Evolutionary conservation across 2,797 vertebrate genomes (phyloP).

Genomic region (Argentina silus): DNA sequence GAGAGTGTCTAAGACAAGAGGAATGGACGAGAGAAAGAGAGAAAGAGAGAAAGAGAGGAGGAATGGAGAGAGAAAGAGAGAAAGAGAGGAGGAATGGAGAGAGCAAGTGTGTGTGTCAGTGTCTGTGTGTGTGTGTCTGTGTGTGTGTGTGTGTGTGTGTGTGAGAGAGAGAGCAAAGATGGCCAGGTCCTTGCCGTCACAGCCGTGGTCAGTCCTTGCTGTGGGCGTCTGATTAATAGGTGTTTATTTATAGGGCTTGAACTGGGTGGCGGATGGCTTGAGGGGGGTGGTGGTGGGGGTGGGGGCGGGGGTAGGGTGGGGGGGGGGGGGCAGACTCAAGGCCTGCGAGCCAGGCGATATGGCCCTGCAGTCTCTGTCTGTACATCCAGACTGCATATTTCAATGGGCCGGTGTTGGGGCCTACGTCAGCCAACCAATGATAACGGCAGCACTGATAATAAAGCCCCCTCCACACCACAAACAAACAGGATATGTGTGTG

Average conservation of each 20-base stretch:
- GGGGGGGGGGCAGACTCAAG: conserved; percentile 62
- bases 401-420: conserved; percentile 64
- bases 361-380: conserved; percentile 51
- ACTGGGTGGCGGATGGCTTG: conserved; percentile 57
- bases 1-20: conserved; percentile 66
- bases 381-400: conserved; percentile 72
- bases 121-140: too few species aligned
- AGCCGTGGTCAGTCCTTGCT: conserved; percentile 70
- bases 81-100: conserved; percentile 64
- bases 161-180: conserved; percentile 62
- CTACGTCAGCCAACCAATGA: conserved; percentile 63
- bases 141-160: conserved; percentile 45
- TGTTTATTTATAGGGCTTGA: conserved; percentile 86
- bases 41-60: conserved; percentile 63
- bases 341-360: conserved; percentile 75
- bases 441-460: conserved; percentile 59
- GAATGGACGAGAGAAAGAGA: conserved; percentile 48
- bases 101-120: conserved; percentile 25
- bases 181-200: conserved; percentile 64
- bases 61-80: conserved; percentile 63
- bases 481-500: conserved; percentile 26
- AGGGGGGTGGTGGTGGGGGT: conserved; percentile 15
- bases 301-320: conserved; percentile 9
- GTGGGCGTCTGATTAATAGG: conserved; percentile 80
- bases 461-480: conserved; percentile 31